Conservation (phyloP, 1,140 invertebrate species). For the Adelges cooleyi region DNA sequence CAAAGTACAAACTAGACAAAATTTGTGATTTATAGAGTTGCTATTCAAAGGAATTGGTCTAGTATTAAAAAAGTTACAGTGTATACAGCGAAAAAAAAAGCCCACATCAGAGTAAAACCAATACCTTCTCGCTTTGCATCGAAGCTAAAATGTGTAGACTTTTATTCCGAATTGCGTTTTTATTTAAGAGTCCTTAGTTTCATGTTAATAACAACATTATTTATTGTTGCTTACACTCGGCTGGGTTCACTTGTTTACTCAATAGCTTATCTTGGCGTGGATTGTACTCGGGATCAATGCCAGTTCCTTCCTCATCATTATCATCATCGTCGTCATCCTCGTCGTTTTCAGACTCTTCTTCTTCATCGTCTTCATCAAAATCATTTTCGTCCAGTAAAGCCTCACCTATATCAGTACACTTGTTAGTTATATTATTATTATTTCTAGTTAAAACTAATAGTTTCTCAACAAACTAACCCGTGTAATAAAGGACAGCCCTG, state of each 20-base stretch:
- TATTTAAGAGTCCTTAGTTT: too few relatives aligned
- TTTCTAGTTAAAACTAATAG: too few relatives aligned
- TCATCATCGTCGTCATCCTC: conserved; percentile 38
- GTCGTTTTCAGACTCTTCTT: conserved; percentile 39
- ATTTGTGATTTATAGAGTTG: too few relatives aligned
- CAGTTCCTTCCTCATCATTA: conserved; percentile 35
- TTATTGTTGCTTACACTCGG: conserved; percentile 45
- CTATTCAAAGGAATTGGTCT: too few relatives aligned
- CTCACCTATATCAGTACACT: too few relatives aligned
- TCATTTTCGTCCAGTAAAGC: conserved; percentile 67
- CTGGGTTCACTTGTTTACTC: conserved; percentile 34
- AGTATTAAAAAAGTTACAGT: too few relatives aligned
- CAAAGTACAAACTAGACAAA: too few relatives aligned
- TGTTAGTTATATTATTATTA: too few relatives aligned
- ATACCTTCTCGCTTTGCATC: too few relatives aligned
- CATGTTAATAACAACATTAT: not conserved
- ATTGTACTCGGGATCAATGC: conserved; percentile 34
- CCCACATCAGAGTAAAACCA: too few relatives aligned
- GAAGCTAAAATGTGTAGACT: not conserved
- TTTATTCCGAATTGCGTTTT: not conserved
- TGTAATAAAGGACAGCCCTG: conserved; percentile 85
- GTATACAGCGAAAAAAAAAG: too few relatives aligned
- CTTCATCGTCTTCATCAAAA: conserved; percentile 57
- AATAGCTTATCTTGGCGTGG: conserved; percentile 33
- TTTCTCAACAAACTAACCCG: too few relatives aligned